Conservation (phyloP, 2,113 vertebrate species). For the Sylvia atricapilla region DNA sequence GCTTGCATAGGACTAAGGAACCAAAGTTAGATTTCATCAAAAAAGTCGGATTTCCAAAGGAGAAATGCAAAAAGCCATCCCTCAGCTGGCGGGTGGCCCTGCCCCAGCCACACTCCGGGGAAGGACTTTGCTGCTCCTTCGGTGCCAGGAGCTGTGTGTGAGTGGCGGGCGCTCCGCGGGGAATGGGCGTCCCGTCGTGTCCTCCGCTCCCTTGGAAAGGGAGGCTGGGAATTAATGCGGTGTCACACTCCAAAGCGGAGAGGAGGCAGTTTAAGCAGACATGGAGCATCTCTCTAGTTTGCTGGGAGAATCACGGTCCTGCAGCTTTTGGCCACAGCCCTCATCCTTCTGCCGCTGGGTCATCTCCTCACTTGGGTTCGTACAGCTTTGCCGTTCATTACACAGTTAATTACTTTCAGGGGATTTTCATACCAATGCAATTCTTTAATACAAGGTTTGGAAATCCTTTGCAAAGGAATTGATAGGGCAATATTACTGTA, state of each 20-base stretch:
- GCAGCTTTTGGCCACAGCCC: background rate
- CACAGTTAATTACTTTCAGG: background rate
- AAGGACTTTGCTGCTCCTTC: background rate
- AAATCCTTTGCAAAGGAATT: background rate
- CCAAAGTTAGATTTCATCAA: background rate
- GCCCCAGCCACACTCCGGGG: accelerated
- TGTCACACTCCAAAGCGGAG: background rate
- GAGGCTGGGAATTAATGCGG: background rate
- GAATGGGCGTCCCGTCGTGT: accelerated
- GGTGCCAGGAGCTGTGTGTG: accelerated
- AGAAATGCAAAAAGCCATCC: background rate
- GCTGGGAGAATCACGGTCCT: background rate
- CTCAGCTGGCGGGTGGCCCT: background rate
- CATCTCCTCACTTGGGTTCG: accelerated
- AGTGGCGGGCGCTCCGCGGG: accelerated
- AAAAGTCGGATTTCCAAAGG: background rate
- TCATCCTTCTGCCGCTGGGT: background rate
- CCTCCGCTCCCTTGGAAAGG: background rate
- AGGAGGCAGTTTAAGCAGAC: background rate
- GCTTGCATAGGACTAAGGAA: background rate
- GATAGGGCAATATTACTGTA: background rate
- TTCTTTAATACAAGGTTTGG: background rate
- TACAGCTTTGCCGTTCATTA: background rate
- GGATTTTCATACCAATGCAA: background rate
- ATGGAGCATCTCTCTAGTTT: background rate